Evolutionary conservation across 2,888 invertebrate species (phyloP), one percentile per base, ranked within the genome.

Genomic region (Suillia variegata): DNA sequence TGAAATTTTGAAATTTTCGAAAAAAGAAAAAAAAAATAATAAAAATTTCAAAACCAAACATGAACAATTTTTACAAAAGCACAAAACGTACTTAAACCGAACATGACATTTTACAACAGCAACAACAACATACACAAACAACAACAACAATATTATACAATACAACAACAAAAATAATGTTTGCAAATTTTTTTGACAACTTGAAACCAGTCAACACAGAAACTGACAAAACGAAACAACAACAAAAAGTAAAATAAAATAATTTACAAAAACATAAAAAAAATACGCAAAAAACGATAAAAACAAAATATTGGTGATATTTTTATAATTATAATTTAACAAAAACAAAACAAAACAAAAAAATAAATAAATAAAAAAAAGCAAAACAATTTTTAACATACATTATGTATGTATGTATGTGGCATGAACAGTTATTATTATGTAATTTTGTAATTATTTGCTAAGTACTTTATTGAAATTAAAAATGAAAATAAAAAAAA

Each of bases 221-320:
- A 18, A 3, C 3, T 18, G 6, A 3, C 17, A 45, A 45, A 17
- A 8, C 18, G 3, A 4, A 18, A n/a, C n/a, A n/a, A n/a, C n/a
- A n/a, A n/a, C n/a, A n/a, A n/a, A n/a, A n/a, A n/a, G n/a, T n/a
- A n/a, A n/a, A n/a, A n/a, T n/a, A n/a, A n/a, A n/a, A n/a, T n/a
- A n/a, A n/a, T 45, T 45, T 45, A 45, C n/a, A 31, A 34, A 60
- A 58, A 53, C 47, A 57, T 47, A 59, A 38, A 31, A 49, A 48
- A 56, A 55, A 5, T 34, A 42, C 55, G 59, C 58, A 60, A 65
- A 31, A 31, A 62, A 49, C 42, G 59, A 59, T 60, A 64, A 54
- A 70, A 64, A 67, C 64, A 69, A 72, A 69, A 68, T 67, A 75
- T 75, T 74, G 75, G 74, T 73, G 75, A 74, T 73, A 75, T 74